These are phyloP conservation scores for Spea bombifrons DNA, from an alignment of 2,113 vertebrate genomes.

Conservation along the genomic window DNA sequence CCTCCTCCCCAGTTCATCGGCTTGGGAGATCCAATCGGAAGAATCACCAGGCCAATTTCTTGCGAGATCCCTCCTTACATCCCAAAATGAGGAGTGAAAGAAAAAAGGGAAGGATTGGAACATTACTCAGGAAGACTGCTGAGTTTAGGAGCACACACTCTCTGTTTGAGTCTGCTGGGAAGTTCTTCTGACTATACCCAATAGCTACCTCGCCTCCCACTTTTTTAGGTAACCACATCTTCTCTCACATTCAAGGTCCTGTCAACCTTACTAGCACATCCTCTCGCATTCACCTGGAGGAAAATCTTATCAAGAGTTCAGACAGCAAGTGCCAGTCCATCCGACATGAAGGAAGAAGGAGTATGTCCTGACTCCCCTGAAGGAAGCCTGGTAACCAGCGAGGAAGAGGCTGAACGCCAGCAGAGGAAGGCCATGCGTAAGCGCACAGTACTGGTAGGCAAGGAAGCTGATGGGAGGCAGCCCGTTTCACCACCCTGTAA, in stretches of 20 bases:
- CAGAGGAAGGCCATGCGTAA: conserved; percentile 71
- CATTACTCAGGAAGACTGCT: conserved; percentile 39
- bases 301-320: conserved; percentile 46
- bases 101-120: conserved; percentile 49
- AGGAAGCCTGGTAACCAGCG: conserved; percentile 73
- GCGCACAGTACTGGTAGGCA: conserved; percentile 64
- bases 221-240: background rate
- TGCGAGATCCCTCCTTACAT: conserved; percentile 56
- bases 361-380: conserved; percentile 76
- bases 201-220: background rate
- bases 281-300: conserved; percentile 33
- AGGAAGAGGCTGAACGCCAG: conserved; percentile 70
- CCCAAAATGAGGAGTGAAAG: conserved; percentile 55
- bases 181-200: conserved; percentile 21
- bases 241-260: background rate
- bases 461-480: conserved; percentile 57
- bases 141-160: conserved; percentile 31
- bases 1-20: conserved; percentile 63
- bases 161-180: conserved; percentile 37
- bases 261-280: background rate
- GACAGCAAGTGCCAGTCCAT: conserved; percentile 8
- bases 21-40: conserved; percentile 61
- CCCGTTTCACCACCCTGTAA: conserved; percentile 62
- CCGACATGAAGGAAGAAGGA: conserved; percentile 76
- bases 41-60: conserved; percentile 54